These are phyloP conservation scores for Stictocephala bisonia DNA, from an alignment of 2,888 invertebrate genomes.

Conservation along the genomic window DNA sequence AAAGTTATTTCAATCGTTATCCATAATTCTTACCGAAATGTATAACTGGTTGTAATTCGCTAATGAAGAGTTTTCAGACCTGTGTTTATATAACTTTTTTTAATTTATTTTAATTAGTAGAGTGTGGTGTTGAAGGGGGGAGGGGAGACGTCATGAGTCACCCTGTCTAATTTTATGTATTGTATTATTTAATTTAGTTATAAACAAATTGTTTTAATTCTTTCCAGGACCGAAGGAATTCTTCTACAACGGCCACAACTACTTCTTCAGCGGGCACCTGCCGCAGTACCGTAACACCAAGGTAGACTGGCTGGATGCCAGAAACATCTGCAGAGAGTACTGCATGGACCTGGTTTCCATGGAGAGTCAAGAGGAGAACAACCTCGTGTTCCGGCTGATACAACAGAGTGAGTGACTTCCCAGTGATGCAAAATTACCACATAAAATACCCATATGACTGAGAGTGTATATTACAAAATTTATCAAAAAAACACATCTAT, in stretches of 20 bases:
- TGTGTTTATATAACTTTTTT: too few species aligned
- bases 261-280: constrained; percentile 88
- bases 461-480: too few species aligned
- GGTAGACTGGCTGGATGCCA: constrained; percentile 91
- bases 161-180: background rate
- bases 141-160: too few species aligned
- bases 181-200: background rate
- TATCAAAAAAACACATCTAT: too few species aligned
- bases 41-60: too few species aligned
- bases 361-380: constrained; percentile 91
- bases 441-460: too few species aligned
- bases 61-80: too few species aligned
- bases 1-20: too few species aligned
- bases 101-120: background rate
- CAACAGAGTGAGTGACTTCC: constrained; percentile 77
- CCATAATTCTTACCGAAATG: too few species aligned
- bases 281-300: constrained; percentile 81
- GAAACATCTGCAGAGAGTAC: constrained; percentile 91
- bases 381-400: constrained; percentile 87
- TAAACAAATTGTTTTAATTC: constrained; percentile 47
- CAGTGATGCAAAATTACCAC: background rate
- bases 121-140: background rate
- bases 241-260: constrained; percentile 87
- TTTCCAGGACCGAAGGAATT: constrained; percentile 89
- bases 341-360: constrained; percentile 93